These are phyloP conservation scores for Dicyrtoma fusca DNA, from an alignment of 2,888 invertebrate genomes.

Conservation along the genomic window DNA sequence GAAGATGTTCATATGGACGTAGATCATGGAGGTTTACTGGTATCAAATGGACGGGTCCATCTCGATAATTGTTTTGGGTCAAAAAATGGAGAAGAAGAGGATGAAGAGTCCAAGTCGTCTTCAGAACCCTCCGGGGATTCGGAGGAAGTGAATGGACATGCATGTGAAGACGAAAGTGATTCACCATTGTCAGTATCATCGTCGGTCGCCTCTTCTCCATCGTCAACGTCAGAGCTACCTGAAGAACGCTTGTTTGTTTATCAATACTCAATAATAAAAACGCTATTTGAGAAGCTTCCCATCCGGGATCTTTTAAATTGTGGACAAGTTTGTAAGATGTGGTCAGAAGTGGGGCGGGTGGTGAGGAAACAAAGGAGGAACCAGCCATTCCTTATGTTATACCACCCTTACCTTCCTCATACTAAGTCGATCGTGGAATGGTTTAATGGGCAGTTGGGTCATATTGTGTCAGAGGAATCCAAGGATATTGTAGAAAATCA, in stretches of 20 bases:
- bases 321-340: constrained; percentile 40
- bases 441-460: constrained; percentile 42
- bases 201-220: no score
- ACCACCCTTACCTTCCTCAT: constrained; percentile 47
- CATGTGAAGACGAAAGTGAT: no score
- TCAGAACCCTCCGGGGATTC: no score
- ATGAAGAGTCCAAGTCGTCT: no score
- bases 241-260: constrained; percentile 20
- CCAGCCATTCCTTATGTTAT: constrained; percentile 38
- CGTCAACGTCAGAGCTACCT: constrained; percentile 15
- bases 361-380: constrained; percentile 47
- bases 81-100: constrained; percentile 1
- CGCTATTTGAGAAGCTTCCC: constrained; percentile 45
- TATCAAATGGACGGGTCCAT: not conserved
- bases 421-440: constrained; percentile 44
- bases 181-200: no score
- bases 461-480: constrained; percentile 34
- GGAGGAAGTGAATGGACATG: not conserved
- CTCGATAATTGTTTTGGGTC: not conserved
- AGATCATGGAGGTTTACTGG: not conserved
- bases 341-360: constrained; percentile 45
- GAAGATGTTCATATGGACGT: constrained; percentile 21
- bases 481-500: constrained; percentile 32
- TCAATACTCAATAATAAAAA: constrained; percentile 49
- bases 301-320: constrained; percentile 39